Evolutionary conservation across 2,888 invertebrate genomes (phyloP).

Genomic region (Brachyptera putata): DNA sequence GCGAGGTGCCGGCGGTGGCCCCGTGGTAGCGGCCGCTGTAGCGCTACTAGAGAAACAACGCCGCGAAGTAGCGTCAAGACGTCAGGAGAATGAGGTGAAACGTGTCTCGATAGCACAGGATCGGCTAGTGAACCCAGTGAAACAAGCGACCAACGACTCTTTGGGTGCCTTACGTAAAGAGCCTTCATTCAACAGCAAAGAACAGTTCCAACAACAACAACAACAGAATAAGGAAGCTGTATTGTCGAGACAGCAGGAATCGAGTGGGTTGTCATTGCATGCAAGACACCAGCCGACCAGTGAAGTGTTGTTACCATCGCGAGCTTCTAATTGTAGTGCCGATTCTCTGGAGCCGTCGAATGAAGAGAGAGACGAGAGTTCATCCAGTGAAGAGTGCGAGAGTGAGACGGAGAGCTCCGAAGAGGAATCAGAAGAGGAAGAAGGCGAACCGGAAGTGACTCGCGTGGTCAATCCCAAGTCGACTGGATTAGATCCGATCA

Average conservation of each 20-base stretch:
- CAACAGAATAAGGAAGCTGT: no score
- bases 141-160: no score
- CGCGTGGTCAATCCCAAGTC: no score
- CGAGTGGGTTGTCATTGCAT: no score
- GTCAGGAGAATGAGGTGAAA: slow-evolving; percentile 13
- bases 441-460: no score
- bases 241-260: no score
- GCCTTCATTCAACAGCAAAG: slow-evolving; percentile 37
- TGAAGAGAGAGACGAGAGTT: neutral
- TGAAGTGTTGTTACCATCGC: slow-evolving; percentile 35
- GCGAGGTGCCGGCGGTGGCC: slow-evolving; percentile 44
- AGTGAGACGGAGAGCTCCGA: slow-evolving; percentile 36
- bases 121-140: no score
- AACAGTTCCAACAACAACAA: slow-evolving; percentile 44
- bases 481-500: slow-evolving; percentile 45
- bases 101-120: slow-evolving; percentile 45
- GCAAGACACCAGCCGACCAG: no score
- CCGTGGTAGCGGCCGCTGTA: slow-evolving; percentile 58
- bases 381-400: slow-evolving; percentile 35
- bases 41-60: slow-evolving; percentile 48
- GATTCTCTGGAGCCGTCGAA: neutral
- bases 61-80: slow-evolving; percentile 45
- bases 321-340: slow-evolving; percentile 12
- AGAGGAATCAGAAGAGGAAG: slow-evolving; percentile 35
- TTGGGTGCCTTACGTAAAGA: slow-evolving; percentile 39